A percentile compares a stretch with the other conserved stretches of the same genome.
Evolutionary conservation across 2,797 vertebrate genomes (phyloP).

Genomic region (Hemibagrus guttatus): DNA sequence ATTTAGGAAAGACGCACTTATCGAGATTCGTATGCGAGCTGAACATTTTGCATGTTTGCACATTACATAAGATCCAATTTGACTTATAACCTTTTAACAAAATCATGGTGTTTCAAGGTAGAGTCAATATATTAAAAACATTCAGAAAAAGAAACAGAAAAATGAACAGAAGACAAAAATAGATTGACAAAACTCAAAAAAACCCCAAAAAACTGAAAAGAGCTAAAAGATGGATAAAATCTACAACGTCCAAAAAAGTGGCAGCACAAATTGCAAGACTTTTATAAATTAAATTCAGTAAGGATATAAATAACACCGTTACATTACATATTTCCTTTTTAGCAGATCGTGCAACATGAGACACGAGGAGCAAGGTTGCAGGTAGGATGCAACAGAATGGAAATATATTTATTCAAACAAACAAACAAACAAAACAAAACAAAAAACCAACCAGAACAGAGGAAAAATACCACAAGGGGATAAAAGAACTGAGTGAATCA

Average conservation of each 20-base stretch:
- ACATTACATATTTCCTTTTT: neutral
- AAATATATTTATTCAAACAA: neutral
- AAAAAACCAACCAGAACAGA: neutral
- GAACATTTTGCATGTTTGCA: neutral
- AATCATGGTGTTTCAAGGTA: neutral
- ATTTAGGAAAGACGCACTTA: neutral
- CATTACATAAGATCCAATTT: neutral
- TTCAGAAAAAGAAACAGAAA: neutral
- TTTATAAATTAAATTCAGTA: neutral
- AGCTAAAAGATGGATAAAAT: neutral
- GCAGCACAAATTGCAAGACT: neutral
- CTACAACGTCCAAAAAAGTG: too few species aligned
- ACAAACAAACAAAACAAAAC: too few species aligned
- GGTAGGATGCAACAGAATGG: conserved; percentile 59
- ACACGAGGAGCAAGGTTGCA: conserved; percentile 65
- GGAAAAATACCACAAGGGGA: neutral
- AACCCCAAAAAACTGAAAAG: neutral
- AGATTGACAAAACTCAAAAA: neutral
- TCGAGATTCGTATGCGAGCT: neutral
- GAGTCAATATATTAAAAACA: neutral
- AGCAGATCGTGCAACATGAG: conserved; percentile 41
- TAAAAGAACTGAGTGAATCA: neutral
- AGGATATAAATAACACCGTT: conserved; percentile 1
- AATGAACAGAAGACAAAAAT: neutral
- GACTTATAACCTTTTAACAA: neutral